Evolutionary conservation across 2,113 vertebrate genomes (phyloP).

Genomic region (Corvus hawaiiensis): DNA sequence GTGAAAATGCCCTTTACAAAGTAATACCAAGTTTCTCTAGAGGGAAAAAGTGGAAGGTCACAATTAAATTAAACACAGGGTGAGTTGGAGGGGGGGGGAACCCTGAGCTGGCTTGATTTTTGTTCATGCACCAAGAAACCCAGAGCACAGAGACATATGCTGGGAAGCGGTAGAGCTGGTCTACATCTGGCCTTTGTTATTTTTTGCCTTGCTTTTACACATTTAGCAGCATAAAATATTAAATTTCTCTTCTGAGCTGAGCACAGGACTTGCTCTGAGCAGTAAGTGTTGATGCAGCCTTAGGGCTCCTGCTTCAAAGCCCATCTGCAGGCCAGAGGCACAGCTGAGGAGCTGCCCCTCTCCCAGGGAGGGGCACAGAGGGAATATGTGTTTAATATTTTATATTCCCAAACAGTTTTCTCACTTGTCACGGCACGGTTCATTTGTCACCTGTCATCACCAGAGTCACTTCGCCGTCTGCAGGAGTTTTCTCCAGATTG

Average conservation of each 20-base stretch:
- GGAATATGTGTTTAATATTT: constrained; percentile 19
- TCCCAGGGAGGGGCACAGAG: not conserved
- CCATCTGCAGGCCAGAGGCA: not conserved
- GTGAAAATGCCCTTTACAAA: constrained; percentile 44
- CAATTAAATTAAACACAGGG: constrained; percentile 28
- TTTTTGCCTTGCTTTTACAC: not conserved
- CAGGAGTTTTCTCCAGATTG: constrained; percentile 32
- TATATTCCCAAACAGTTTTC: constrained; percentile 30
- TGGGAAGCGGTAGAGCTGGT: not conserved
- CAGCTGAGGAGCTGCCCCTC: not conserved
- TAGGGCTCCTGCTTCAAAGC: not conserved
- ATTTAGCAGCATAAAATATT: constrained; percentile 43
- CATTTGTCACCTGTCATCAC: constrained; percentile 57
- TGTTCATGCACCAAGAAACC: not conserved
- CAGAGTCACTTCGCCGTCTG: constrained; percentile 20
- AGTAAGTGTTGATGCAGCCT: not conserved
- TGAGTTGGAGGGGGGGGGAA: fast-evolving
- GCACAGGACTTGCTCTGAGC: not conserved
- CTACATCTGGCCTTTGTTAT: not conserved
- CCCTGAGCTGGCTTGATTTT: not conserved
- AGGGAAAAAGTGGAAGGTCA: constrained; percentile 50
- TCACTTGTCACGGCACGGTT: constrained; percentile 44
- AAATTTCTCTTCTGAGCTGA: not conserved
- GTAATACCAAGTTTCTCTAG: constrained; percentile 46
- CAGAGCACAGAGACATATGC: not conserved